A percentile compares a stretch with the other conserved stretches of the same genome.
Evolutionary conservation across 2,113 vertebrate species (phyloP).

Genomic region (Oreochromis aureus): DNA sequence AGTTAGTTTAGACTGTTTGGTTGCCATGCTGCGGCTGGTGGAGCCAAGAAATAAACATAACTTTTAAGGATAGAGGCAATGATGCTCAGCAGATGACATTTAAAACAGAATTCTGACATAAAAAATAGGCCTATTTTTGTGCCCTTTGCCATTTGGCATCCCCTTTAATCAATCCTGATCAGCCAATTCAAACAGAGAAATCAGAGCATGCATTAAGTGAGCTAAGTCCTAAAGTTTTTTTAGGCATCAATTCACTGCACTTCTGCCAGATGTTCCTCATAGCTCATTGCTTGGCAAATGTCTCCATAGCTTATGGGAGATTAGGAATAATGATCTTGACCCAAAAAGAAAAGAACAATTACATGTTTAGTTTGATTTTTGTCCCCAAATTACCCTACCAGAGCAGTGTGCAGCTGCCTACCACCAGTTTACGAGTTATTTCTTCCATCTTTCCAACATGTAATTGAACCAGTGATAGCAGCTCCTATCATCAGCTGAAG

Average conservation of each 20-base stretch:
- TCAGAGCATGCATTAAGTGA: neutral
- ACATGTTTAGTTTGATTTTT: neutral
- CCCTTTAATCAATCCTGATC: neutral
- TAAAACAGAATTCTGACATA: neutral
- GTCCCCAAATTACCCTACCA: neutral
- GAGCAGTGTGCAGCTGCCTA: neutral
- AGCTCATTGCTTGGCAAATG: neutral
- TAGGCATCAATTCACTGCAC: neutral
- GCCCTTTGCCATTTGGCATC: neutral
- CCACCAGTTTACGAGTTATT: neutral
- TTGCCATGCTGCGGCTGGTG: neutral
- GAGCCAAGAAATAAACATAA: neutral
- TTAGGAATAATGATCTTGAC: neutral
- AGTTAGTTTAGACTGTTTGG: neutral
- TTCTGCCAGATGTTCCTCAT: conserved; percentile 1
- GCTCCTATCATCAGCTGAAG: neutral
- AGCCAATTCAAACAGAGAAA: conserved; percentile 45
- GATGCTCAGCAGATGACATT: neutral
- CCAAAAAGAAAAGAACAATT: neutral
- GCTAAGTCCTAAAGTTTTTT: conserved; percentile 15
- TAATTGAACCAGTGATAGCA: neutral
- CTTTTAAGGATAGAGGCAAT: neutral
- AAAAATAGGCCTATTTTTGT: neutral
- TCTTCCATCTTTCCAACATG: neutral
- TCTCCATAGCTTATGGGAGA: neutral